Evolutionary conservation across 1,140 invertebrate species (phyloP).

Genomic region (Drosophila nikananu): DNA sequence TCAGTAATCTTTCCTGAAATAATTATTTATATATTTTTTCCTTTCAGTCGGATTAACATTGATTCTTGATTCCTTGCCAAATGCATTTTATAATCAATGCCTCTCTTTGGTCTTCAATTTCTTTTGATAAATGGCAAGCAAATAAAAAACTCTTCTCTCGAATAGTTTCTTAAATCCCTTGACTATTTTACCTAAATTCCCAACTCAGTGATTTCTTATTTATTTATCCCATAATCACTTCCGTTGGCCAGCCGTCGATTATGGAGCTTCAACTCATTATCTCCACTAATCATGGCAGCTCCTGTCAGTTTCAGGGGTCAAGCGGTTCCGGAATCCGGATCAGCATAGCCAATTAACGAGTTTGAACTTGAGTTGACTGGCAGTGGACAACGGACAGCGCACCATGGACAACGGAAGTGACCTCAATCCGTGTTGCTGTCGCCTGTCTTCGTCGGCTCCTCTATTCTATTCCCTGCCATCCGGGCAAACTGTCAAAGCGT

Average conservation of each 20-base stretch:
- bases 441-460: not conserved
- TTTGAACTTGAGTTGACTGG: constrained; percentile 42
- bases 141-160: not conserved
- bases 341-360: constrained; percentile 27
- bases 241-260: constrained; percentile 31
- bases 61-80: not conserved
- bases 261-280: constrained; percentile 26
- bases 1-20: not conserved
- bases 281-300: constrained; percentile 20
- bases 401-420: constrained; percentile 14
- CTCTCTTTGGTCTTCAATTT: not conserved
- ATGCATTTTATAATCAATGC: too few relatives aligned
- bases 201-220: not conserved
- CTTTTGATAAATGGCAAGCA: accelerated
- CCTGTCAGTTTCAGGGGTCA: constrained; percentile 33
- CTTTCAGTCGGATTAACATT: not conserved
- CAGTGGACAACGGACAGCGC: not conserved
- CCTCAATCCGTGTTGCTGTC: constrained; percentile 36
- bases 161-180: too few relatives aligned
- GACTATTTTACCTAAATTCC: not conserved
- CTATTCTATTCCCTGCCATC: constrained; percentile 4
- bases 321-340: constrained; percentile 15
- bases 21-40: too few relatives aligned
- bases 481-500: constrained; percentile 73
- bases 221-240: constrained; percentile 24